Evolutionary conservation across 2,113 vertebrate species (phyloP), one percentile per base, ranked within the genome.

Genomic region (Boulengeromyrus knoepffleri): DNA sequence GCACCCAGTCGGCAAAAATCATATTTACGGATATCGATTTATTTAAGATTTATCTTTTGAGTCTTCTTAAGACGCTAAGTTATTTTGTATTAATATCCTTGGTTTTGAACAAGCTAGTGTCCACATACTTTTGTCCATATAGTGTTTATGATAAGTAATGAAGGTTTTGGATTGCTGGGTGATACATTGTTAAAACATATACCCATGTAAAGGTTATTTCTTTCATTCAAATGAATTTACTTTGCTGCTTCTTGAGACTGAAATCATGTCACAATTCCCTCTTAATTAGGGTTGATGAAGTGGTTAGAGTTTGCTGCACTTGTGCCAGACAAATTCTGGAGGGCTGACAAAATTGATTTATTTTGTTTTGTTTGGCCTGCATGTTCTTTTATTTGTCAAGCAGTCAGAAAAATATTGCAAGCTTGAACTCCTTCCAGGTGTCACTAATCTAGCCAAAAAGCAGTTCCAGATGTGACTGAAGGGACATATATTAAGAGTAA

Each of bases 401-500:
- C 91, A 91, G 89, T 91, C 92, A 92, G 87, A 92, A 92, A 92
- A 89, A 88, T 91, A 6, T 91, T 85, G 83, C 88, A 89, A 88
- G 91, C 89, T 94, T 70, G 93, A 93, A 93, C 92, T 93, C 92
- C 93, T 92, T 95, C 94, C 94, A 94, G 92, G 93, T 91, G 91
- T 86, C 92, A 93, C 93, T 94, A 94, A 95, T 93, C 93, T 89
- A 66, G 91, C 93, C 94, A 94, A 94, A 95, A 92, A 93, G 92
- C 92, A 90, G 90, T 90, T 88, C 90, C 91, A 91, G 90, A 90
- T 92, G 91, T 92, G 91, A 93, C 94, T 94, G 93, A 92, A 93
- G 94, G 94, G 92, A 93, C 93, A 93, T 93, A 91, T 92, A 92
- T 93, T 92, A 92, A 94, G 92, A 93, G 93, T 92, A 93, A 93